Base-by-base conservation (phyloP, 1,140 invertebrate genomes). In the Cherax quadricarinatus region DNA sequence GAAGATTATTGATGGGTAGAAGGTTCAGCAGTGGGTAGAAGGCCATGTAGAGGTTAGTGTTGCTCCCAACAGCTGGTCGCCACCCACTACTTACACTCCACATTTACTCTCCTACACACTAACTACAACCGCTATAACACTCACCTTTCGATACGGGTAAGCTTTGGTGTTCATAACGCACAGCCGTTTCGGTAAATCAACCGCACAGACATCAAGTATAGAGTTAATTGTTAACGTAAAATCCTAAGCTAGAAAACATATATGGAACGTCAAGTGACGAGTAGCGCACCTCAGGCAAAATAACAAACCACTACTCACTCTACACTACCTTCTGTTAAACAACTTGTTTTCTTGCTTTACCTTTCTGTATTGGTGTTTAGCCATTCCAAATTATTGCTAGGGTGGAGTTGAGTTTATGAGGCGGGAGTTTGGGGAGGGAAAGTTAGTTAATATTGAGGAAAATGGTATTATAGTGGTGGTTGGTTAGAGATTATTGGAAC, bases 111-210 rank as follows among this genome's bases (percentile, higher is more conserved):
- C 24, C 9, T 78, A 21, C 24, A n/a, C 79, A 90, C 24, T 78
- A 90, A 90, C 70, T 75, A 90, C 62, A 70, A 21, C 5, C 12
- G 4, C 30, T 30, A 53, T 48, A 83, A 78, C 81, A 90, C 88
- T 90, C 81, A 90, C 88, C 88, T 90, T 84, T 90, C 88, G 88
- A 90, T 62, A 90, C 62, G 88, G 84, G 88, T 90, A 84, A 78
- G 80, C 82, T 90, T 90, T 90, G 88, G 81, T 90, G 88, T 90
- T 90, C 88, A 90, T 90, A 78, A 90, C 88, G 88, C 88, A 90
- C 88, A 84, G 70, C 78, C 84, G 81, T 90, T 84, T 84, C 82
- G 82, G 62, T 90, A 90, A 90, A 90, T 90, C 88, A 90, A 75
- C 88, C 88, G 82, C 88, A 84, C 66, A 90, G 16, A 73, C 88